Base-by-base conservation (phyloP, 1,140 invertebrate genomes). In the Drosophila gunungcola region DNA sequence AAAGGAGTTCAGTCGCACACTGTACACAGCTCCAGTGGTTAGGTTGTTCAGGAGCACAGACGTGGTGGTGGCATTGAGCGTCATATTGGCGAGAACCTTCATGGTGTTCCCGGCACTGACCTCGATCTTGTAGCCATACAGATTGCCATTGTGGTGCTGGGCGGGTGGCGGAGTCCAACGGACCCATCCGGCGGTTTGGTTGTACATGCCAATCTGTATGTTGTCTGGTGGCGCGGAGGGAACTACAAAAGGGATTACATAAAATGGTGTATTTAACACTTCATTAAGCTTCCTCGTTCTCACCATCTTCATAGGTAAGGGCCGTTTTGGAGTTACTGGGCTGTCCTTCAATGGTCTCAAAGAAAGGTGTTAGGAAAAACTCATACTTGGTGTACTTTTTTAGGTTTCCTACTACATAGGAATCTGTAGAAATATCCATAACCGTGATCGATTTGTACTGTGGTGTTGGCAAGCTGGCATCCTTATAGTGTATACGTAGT, bases 401-500 rank as follows among this genome's bases (percentile, higher is more conserved):
- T 16, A 98, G 93, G 81, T 96, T 96, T 4, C 94, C 94, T 2
- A 98, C 93, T 2, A 96, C 93, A 88, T 96, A 95, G 21, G 93
- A 94, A 3, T 95, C 95, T 2, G 95, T 94, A 2, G 94, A 94
- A 42, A 95, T 94, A 78, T 94, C 95, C 53, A 95, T 92, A 0
- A 96, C 95, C 1, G 95, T 96, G 5, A 96, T 93, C 92, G 96
- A 96, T 76, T 95, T 95, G 83, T 95, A 96, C 75, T 95, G 95
- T 0, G 94, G 93, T 52, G 93, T 93, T 48, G 93, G 93, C 10
- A 94, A 94, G 48, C 95, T 95, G 51, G 96, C 93, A 83, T 97
- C 96, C 63, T 97, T 95, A 92, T 98, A 99, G 65, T 98, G 95
- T 48, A 99, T 96, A 90, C 98, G 98, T 16, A 98, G 96, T 10